A percentile compares a stretch with the other conserved stretches of the same genome.
Conservation (phyloP, 1,140 invertebrate species). For the Andricus grossulariae region DNA sequence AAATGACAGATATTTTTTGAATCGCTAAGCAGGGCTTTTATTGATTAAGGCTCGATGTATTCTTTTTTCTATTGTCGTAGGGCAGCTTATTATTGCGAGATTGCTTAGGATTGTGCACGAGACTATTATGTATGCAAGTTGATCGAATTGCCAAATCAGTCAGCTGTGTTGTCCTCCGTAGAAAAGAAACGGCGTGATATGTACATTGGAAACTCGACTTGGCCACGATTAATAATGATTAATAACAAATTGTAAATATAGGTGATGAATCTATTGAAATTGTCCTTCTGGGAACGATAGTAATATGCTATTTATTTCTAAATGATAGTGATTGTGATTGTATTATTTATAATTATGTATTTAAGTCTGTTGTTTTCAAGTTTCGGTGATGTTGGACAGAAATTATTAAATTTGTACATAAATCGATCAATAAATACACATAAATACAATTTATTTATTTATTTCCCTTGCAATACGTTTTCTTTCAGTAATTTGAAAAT, state of each 20-base stretch:
- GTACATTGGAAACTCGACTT: slow-evolving; percentile 15
- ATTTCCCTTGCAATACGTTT: neutral
- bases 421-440: slow-evolving; percentile 54
- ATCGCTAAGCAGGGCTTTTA: neutral
- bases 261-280: slow-evolving; percentile 8
- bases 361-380: slow-evolving; percentile 44
- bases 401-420: slow-evolving; percentile 62
- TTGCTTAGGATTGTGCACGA: slow-evolving; percentile 18
- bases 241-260: slow-evolving; percentile 20
- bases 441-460: slow-evolving; percentile 21
- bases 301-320: slow-evolving; percentile 62
- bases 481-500: too few relatives aligned
- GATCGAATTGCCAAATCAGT: slow-evolving; percentile 25
- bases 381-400: slow-evolving; percentile 46
- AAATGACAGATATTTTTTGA: neutral
- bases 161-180: neutral
- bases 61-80: slow-evolving; percentile 7
- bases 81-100: slow-evolving; percentile 17
- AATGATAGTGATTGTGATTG: slow-evolving; percentile 59
- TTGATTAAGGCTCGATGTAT: slow-evolving; percentile 12
- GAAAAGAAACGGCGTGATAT: slow-evolving; percentile 6
- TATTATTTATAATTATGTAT: slow-evolving; percentile 64
- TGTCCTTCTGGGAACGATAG: slow-evolving; percentile 36
- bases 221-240: neutral
- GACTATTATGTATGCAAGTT: slow-evolving; percentile 27